phyloP scores from a whole-genome alignment of 92 coral and sea anemone genomes.

The Montipora capitata region DNA sequence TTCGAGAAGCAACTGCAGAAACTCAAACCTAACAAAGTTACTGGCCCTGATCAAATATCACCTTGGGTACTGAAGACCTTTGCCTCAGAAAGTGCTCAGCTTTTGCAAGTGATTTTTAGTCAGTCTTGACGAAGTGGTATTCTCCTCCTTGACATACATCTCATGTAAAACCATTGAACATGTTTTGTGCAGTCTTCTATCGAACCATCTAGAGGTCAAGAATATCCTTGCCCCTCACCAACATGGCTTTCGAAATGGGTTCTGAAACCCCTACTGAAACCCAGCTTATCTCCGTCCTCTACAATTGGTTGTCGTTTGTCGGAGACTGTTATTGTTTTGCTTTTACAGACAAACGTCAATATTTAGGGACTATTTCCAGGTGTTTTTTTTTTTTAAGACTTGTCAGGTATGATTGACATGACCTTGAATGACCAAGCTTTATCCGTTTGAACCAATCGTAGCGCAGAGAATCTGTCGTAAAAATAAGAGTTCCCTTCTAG shows the following conservation, averaged over 20 bases:
- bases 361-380: too few species aligned
- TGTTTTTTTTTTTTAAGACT: too few species aligned
- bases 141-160: conserved; percentile 35
- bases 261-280: conserved; percentile 32
- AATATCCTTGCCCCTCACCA: conserved; percentile 39
- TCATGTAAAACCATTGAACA: conserved; percentile 49
- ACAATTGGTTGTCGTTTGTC: too few species aligned
- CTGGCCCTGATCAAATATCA: conserved; percentile 44
- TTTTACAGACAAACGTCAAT: too few species aligned
- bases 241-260: conserved; percentile 51
- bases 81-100: conserved; percentile 24
- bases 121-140: conserved; percentile 32
- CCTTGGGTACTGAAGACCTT: conserved; percentile 33
- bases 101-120: conserved; percentile 25
- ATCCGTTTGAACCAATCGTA: too few species aligned
- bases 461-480: too few species aligned
- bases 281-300: conserved; percentile 10
- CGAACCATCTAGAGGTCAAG: conserved; percentile 6
- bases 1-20: conserved; percentile 31
- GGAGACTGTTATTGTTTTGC: too few species aligned
- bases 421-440: too few species aligned
- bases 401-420: too few species aligned
- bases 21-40: conserved; percentile 30
- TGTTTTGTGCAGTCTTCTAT: conserved; percentile 28
- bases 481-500: too few species aligned